Conservation (phyloP, 2,113 vertebrate genomes). For the Maccullochella peelii region DNA sequence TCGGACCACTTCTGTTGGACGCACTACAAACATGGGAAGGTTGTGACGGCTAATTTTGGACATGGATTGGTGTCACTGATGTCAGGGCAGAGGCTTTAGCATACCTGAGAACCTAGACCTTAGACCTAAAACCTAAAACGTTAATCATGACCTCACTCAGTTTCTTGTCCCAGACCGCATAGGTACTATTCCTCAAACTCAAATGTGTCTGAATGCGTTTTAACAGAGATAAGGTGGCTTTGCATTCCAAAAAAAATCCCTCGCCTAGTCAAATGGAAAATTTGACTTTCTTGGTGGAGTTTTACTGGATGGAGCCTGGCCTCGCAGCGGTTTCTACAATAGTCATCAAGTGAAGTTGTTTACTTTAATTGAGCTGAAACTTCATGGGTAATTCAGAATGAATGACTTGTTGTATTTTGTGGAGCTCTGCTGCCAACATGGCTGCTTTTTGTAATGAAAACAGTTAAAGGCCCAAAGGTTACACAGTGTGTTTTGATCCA, state of each 20-base stretch:
- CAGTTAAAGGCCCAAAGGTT: slow-evolving; percentile 53
- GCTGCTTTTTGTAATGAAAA: slow-evolving; percentile 55
- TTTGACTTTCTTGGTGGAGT: slow-evolving; percentile 29
- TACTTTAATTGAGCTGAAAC: slow-evolving; percentile 61
- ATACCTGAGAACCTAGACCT: not conserved
- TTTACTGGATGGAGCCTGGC: slow-evolving; percentile 27
- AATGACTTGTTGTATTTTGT: slow-evolving; percentile 55
- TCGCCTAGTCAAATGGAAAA: slow-evolving; percentile 32
- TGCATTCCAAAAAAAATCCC: not conserved
- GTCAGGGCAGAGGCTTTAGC: not conserved
- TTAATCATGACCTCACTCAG: slow-evolving; percentile 1
- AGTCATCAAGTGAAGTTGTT: slow-evolving; percentile 47
- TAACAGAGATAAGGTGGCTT: slow-evolving; percentile 16
- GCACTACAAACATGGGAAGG: slow-evolving; percentile 18
- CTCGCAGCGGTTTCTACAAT: slow-evolving; percentile 16
- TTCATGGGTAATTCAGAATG: slow-evolving; percentile 54
- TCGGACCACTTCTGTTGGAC: slow-evolving; percentile 19
- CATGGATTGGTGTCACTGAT: not conserved
- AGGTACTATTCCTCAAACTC: slow-evolving; percentile 25
- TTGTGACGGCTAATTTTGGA: slow-evolving; percentile 17
- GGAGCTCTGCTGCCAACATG: slow-evolving; percentile 47
- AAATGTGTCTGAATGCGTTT: slow-evolving; percentile 14
- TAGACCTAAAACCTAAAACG: not conserved
- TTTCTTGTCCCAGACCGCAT: not conserved
- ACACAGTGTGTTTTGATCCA: slow-evolving; percentile 43